Base-by-base conservation (phyloP, 2,797 vertebrate genomes). In the Momotus momota region DNA sequence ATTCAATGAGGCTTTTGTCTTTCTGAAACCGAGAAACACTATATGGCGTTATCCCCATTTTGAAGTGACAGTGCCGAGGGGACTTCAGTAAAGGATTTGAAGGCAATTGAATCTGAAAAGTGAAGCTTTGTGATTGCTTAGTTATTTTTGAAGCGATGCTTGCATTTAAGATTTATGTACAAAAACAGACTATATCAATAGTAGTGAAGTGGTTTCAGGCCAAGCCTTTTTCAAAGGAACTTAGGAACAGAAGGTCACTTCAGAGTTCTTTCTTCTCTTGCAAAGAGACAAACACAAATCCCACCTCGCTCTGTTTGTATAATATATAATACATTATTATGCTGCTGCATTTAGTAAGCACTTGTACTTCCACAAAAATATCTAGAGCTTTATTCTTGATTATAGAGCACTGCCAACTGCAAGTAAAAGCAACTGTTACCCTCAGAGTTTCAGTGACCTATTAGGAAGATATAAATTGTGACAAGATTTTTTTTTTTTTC, bases 1-100 rank as follows among this genome's bases (percentile, higher is more conserved):
- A 97, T 98, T 98, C 96, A 98, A 98, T 98, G 97, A 97, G 94
- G 93, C 95, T 98, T 98, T 98, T 98, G 98, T 98, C 97, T 98
- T 96, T 81, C 95, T 96, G 97, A 94, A 95, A 95, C 49, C 84
- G 87, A 97, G 96, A 97, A 98, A 96, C 96, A 95, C 91, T 95
- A 70, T 86, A 46, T 69, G 14, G 93, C 89, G 93, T 98, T 98
- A 97, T 97, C 90, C 96, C 96, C 93, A 97, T 97, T 98, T 97
- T 93, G 96, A 98, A 98, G 96, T 98, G 98, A 98, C 96, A 97
- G 96, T 93, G 96, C 96, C 97, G 97, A 96, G 96, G 97, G 97
- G 95, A 96, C 79, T 90, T 93, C 86, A 78, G 94, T 85, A 91
- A 96, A 96, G 95, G 79, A 96, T 97, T 93, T 97, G 96, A 98